Evolutionary conservation across 2,888 invertebrate genomes (phyloP), one percentile per base, ranked within the genome.

Genomic region (Amblyjoppa fuscipennis): DNA sequence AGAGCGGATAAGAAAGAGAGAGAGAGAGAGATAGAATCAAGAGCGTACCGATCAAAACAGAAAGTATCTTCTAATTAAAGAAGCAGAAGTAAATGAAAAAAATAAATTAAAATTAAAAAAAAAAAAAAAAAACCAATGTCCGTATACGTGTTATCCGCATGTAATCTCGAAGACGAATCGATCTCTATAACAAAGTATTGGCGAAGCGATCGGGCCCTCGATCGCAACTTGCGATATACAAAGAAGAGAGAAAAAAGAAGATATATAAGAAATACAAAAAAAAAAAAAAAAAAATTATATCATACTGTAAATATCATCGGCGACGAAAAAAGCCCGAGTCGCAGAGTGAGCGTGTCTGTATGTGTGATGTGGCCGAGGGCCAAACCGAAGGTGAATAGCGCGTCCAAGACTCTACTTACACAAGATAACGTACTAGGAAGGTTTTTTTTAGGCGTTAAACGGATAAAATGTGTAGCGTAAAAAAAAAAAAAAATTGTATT

Each of bases 351-450:
- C 49, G 70, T 38, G 71, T 68, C 45, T 75, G 78, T 64, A 64
- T 71, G 59, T 64, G 79, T 79, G 68, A 41, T 61, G 11, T 31
- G 69, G 41, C 71, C 56, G n/a, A 71, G 13, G 56, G 80, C 41
- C 68, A 64, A 70, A 73, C 31, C 70, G 64, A 81, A 70, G 76
- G 69, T 38, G 51, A 76, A 78, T 74, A 78, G 53, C 68, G 84
- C 82, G 85, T 89, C 80, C 78, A 61, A 84, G 87, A 88, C 83
- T 90, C 86, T 89, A 88, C 89, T 89, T 90, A 89, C 79, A 88
- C 89, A 88, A 88, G 87, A 89, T 87, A 88, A 87, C 85, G 83
- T 89, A 86, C 85, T 88, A 90, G 85, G 89, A 89, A 87, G 82
- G 66, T 89, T 90, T 89, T 87, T 88, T 87, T 88, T 89, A 87